A percentile compares a stretch with the other conserved stretches of the same genome.
These are phyloP conservation scores for Chironomus tepperi DNA, from an alignment of 1,140 invertebrate species.

Conservation along the genomic window DNA sequence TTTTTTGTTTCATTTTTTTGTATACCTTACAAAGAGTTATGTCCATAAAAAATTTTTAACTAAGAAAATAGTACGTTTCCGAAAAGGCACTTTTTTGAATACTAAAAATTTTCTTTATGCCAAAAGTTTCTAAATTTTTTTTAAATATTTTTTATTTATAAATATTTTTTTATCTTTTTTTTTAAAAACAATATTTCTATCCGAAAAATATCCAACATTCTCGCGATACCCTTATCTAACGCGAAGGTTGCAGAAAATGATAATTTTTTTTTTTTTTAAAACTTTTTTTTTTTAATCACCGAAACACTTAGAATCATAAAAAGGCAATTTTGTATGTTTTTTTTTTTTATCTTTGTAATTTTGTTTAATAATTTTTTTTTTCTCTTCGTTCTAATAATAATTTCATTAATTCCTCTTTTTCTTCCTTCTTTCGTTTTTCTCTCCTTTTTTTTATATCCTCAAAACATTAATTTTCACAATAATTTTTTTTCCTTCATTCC, in stretches of 20 bases:
- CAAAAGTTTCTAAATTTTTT: constrained; percentile 15
- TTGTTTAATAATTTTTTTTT: background rate
- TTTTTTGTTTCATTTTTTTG: constrained; percentile 4
- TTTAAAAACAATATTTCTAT: constrained; percentile 19
- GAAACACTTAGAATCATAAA: constrained; percentile 24
- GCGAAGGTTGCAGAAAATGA: constrained; percentile 19
- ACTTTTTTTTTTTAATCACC: constrained; percentile 14
- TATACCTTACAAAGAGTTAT: background rate
- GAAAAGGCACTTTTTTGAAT: constrained; percentile 23
- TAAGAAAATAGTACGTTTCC: constrained; percentile 19
- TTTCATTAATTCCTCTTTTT: background rate
- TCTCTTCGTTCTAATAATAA: background rate
- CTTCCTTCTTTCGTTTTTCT: too few relatives aligned
- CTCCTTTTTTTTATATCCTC: too few relatives aligned
- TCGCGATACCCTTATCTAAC: background rate
- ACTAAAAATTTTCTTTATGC: constrained; percentile 20
- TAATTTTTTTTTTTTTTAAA: constrained; percentile 16
- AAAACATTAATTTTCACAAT: too few relatives aligned
- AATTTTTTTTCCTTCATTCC: too few relatives aligned
- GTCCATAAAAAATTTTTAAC: background rate
- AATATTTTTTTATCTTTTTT: background rate
- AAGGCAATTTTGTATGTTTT: constrained; percentile 20
- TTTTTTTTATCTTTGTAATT: background rate
- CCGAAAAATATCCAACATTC: background rate
- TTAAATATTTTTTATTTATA: constrained; percentile 11